These are phyloP conservation scores for Ammodytes dubius DNA, from an alignment of 2,113 vertebrate species.

Conservation along the genomic window DNA sequence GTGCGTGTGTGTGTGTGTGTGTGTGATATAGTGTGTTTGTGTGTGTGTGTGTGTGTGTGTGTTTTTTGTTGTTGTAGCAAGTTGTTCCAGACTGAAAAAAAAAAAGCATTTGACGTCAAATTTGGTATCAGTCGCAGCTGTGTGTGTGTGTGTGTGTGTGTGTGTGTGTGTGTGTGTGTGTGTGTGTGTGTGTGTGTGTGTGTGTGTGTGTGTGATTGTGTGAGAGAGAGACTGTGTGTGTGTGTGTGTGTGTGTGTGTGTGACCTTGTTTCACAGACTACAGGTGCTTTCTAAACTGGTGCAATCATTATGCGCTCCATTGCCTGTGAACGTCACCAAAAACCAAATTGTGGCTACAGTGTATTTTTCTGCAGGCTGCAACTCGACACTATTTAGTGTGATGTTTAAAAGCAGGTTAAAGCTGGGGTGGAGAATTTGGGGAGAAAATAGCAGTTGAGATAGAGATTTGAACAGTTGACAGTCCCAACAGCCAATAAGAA, in stretches of 20 bases:
- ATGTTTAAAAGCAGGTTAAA: not conserved
- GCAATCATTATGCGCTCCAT: slow-evolving; percentile 14
- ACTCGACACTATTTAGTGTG: accelerated
- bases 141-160: slow-evolving; percentile 14
- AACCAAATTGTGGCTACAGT: not conserved
- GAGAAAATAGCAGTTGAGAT: too few relatives aligned
- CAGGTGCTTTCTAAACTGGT: slow-evolving; percentile 29
- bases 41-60: not conserved
- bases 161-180: slow-evolving; percentile 14
- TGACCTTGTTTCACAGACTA: slow-evolving; percentile 25
- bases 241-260: slow-evolving; percentile 15
- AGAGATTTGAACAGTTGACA: too few relatives aligned
- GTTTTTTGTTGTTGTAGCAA: not conserved
- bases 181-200: slow-evolving; percentile 22
- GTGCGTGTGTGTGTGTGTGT: too few relatives aligned
- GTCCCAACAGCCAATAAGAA: too few relatives aligned
- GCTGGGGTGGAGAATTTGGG: too few relatives aligned
- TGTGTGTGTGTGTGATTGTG: slow-evolving; percentile 7
- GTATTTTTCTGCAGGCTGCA: not conserved
- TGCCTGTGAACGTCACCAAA: not conserved
- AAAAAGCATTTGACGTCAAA: not conserved
- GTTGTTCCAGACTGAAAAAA: not conserved
- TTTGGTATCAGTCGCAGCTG: not conserved
- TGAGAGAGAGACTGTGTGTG: not conserved
- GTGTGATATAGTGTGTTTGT: too few relatives aligned